A percentile compares a stretch with the other conserved stretches of the same genome.
Conservation (phyloP, 2,888 invertebrate species). For the Laothoe populi region DNA sequence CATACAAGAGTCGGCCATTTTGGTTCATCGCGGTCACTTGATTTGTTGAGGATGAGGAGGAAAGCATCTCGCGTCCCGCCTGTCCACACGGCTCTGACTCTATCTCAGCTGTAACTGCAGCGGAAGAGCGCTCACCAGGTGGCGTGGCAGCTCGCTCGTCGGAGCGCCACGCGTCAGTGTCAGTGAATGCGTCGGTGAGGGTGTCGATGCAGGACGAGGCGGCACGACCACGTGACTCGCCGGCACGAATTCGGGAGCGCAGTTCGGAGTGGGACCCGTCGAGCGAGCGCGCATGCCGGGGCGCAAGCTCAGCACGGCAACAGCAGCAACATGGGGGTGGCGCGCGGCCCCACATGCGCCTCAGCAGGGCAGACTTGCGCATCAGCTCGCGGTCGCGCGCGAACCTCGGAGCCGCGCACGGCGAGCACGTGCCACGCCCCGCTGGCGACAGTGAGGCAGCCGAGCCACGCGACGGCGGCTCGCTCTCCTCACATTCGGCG, state of each 20-base stretch:
- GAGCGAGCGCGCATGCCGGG: constrained; percentile 57
- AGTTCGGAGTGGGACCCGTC: constrained; percentile 70
- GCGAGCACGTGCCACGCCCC: constrained; percentile 40
- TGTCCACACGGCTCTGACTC: constrained; percentile 35
- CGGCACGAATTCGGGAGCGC: constrained; percentile 54
- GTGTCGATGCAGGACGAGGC: constrained; percentile 43
- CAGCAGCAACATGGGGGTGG: constrained; percentile 51
- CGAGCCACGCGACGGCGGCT: constrained; percentile 38
- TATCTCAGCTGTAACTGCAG: constrained; percentile 38
- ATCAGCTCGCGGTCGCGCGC: constrained; percentile 66
- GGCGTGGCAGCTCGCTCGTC: constrained; percentile 38
- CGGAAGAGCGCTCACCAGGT: constrained; percentile 37
- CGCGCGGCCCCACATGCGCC: constrained; percentile 68
- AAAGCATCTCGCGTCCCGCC: constrained; percentile 19
- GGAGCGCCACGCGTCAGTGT: constrained; percentile 41
- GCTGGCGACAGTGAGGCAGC: constrained; percentile 45
- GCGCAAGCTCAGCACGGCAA: constrained; percentile 50
- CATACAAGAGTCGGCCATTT: constrained; percentile 34
- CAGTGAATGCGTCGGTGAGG: constrained; percentile 39
- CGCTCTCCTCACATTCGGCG: constrained; percentile 73
- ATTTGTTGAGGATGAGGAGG: neutral
- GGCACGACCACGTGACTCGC: constrained; percentile 42
- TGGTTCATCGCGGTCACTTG: neutral
- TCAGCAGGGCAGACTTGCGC: constrained; percentile 71
- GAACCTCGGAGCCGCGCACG: constrained; percentile 43